Conservation (phyloP, 2,888 invertebrate genomes). For the Meteorus colon region DNA sequence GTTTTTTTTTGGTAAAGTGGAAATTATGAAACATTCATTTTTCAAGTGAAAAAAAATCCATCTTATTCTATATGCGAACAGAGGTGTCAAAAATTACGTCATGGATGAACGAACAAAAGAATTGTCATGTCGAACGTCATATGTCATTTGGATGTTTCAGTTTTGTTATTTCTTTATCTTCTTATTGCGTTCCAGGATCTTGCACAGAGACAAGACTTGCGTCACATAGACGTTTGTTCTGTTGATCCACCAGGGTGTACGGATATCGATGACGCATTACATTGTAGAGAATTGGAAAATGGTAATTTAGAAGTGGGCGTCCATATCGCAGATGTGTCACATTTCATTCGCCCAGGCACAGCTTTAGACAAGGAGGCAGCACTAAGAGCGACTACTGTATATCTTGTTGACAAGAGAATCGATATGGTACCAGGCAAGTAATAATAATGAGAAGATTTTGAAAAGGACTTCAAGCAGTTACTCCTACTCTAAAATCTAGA, state of each 20-base stretch:
- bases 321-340: conserved; percentile 98
- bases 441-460: background rate
- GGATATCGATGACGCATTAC: conserved; percentile 98
- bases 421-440: conserved; percentile 84
- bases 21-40: conserved; percentile 19
- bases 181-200: conserved; percentile 77
- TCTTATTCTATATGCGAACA: background rate
- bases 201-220: conserved; percentile 86
- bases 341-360: conserved; percentile 95
- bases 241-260: conserved; percentile 99
- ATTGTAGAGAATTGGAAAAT: conserved; percentile 85
- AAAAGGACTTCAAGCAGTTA: background rate
- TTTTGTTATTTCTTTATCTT: conserved; percentile 3
- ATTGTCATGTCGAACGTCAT: conserved; percentile 1
- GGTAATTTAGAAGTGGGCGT: conserved; percentile 92
- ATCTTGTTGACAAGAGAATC: conserved; percentile 93
- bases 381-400: conserved; percentile 95
- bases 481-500: background rate
- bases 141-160: background rate
- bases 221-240: conserved; percentile 91
- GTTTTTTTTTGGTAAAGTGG: background rate
- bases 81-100: conserved; percentile 13
- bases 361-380: conserved; percentile 95
- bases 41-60: background rate
- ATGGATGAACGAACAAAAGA: conserved; percentile 46